Evolutionary conservation across 92 coral and sea anemone species (phyloP).

Genomic region (Parazoanthus darwini): DNA sequence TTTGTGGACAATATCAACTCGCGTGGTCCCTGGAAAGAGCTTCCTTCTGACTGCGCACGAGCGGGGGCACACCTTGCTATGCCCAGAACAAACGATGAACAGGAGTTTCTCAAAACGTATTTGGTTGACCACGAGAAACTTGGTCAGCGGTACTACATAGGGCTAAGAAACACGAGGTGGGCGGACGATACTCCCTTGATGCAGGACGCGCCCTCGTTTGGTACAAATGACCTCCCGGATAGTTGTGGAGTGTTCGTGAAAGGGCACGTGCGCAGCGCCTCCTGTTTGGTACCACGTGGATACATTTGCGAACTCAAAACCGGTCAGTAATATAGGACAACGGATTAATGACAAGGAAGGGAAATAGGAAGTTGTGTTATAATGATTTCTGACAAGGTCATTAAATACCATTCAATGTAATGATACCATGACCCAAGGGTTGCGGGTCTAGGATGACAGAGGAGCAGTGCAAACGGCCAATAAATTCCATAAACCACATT

Average conservation of each 20-base stretch:
- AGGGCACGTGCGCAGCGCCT: slow-evolving; percentile 56
- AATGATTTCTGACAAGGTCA: too few relatives aligned
- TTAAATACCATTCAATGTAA: too few relatives aligned
- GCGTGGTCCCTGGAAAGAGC: slow-evolving; percentile 59
- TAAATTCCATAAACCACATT: too few relatives aligned
- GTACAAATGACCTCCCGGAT: slow-evolving; percentile 7
- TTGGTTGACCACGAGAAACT: slow-evolving; percentile 47
- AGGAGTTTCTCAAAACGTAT: slow-evolving; percentile 64
- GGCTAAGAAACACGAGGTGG: slow-evolving; percentile 73
- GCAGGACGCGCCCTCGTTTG: slow-evolving; percentile 36
- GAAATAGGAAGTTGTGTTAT: too few relatives aligned
- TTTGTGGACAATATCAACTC: slow-evolving; percentile 47
- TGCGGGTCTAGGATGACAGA: too few relatives aligned
- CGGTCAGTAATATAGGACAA: slow-evolving; percentile 43
- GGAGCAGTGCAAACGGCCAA: too few relatives aligned
- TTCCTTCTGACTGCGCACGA: slow-evolving; percentile 67
- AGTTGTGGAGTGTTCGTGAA: slow-evolving; percentile 63
- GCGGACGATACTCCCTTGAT: slow-evolving; percentile 69
- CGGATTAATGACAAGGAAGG: too few relatives aligned
- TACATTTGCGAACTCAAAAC: slow-evolving; percentile 81
- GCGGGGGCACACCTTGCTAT: slow-evolving; percentile 77
- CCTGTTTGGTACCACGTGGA: slow-evolving; percentile 57
- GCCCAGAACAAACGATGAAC: slow-evolving; percentile 83
- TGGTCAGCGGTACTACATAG: slow-evolving; percentile 63
- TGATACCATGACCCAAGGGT: too few relatives aligned